A percentile compares a stretch with the other conserved stretches of the same genome.
Evolutionary conservation across 2,113 vertebrate genomes (phyloP).

Genomic region (Vimba vimba): DNA sequence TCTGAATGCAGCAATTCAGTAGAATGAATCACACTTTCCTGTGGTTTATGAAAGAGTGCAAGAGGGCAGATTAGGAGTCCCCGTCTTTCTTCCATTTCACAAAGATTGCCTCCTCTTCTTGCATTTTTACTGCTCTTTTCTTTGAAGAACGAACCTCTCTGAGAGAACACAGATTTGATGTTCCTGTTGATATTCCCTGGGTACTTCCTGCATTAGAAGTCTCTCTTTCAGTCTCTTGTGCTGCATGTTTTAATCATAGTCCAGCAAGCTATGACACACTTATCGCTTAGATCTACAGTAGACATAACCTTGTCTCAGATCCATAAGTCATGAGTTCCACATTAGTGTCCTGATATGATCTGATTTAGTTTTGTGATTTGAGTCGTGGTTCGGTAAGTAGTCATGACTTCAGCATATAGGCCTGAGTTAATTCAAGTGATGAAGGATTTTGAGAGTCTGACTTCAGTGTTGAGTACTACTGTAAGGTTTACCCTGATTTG

Average conservation of each 20-base stretch:
- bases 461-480: too few relatives aligned
- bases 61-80: neutral
- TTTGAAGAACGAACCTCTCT: constrained; percentile 18
- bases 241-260: constrained; percentile 1
- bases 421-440: too few relatives aligned
- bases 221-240: neutral
- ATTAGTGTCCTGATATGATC: neutral
- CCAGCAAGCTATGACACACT: neutral
- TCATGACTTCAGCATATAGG: too few relatives aligned
- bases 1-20: neutral
- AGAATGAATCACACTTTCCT: neutral
- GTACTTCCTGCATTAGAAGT: neutral
- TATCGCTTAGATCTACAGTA: constrained; percentile 3
- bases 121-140: neutral
- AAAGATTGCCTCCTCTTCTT: neutral
- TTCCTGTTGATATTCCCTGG: neutral
- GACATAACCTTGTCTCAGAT: neutral
- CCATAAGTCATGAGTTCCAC: neutral
- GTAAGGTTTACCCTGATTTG: too few relatives aligned
- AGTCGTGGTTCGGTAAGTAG: too few relatives aligned
- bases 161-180: constrained; percentile 18
- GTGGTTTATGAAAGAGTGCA: neutral
- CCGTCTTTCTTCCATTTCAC: neutral
- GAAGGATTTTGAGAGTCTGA: too few relatives aligned
- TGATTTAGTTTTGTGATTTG: constrained; percentile 1